These are phyloP conservation scores for Gymnocypris eckloni DNA, from an alignment of 2,797 vertebrate species.

Conservation along the genomic window DNA sequence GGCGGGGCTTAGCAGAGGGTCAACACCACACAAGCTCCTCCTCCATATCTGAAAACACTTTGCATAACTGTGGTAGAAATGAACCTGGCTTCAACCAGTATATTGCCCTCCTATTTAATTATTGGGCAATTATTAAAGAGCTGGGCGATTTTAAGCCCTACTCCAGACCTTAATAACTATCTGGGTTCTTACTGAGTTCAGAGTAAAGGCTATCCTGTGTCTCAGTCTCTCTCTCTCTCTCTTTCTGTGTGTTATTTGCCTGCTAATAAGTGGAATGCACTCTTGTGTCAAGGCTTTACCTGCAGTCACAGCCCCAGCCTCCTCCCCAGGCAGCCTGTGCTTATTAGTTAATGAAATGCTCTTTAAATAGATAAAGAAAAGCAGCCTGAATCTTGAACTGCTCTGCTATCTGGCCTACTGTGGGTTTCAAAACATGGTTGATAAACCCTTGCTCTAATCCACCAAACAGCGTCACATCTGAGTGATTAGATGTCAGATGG, in stretches of 20 bases:
- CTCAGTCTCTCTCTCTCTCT: background rate
- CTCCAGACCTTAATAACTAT: constrained; percentile 33
- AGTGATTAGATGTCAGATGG: constrained; percentile 70
- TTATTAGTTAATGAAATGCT: constrained; percentile 82
- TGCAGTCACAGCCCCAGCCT: constrained; percentile 44
- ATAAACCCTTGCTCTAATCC: too few species aligned
- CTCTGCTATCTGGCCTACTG: constrained; percentile 72
- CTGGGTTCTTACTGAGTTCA: constrained; percentile 1
- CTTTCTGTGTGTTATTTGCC: constrained; percentile 43
- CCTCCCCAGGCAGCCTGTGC: constrained; percentile 42
- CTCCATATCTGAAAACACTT: background rate
- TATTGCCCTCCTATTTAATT: background rate
- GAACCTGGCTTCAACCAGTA: background rate
- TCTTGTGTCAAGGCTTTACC: constrained; percentile 53
- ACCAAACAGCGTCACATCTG: constrained; percentile 77
- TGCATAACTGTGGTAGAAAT: background rate
- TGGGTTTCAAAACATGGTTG: constrained; percentile 82
- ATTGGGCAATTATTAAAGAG: constrained; percentile 6
- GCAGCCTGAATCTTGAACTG: too few species aligned
- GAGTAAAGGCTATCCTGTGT: constrained; percentile 35
- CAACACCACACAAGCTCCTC: background rate
- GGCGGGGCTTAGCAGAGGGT: background rate
- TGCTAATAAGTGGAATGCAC: constrained; percentile 55
- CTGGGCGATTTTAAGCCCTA: background rate
- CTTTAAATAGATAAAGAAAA: constrained; percentile 72